phyloP scores from a whole-genome alignment of 1,140 invertebrate genomes.

The Eriosoma lanigerum region DNA sequence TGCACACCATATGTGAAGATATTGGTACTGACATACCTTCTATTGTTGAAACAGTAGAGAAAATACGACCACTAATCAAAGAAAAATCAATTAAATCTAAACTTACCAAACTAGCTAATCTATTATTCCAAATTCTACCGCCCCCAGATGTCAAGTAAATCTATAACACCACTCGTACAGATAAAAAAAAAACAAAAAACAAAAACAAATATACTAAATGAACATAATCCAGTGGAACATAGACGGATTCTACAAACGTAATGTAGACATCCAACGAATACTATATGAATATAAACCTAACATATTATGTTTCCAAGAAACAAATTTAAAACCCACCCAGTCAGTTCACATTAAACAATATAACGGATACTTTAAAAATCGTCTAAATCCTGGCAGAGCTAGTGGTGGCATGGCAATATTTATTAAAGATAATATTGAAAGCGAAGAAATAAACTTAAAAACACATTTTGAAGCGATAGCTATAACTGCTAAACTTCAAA shows the following conservation, averaged over 20 bases:
- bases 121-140: background rate
- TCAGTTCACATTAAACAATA: too few species aligned
- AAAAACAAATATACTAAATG: background rate
- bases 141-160: background rate
- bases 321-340: too few species aligned
- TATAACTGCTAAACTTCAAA: too few species aligned
- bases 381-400: too few species aligned
- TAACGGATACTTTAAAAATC: too few species aligned
- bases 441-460: too few species aligned
- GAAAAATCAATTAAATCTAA: background rate
- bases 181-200: background rate
- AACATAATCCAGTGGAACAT: conserved; percentile 4
- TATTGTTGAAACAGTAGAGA: background rate
- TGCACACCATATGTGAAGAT: background rate
- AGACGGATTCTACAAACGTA: background rate
- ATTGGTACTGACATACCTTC: background rate
- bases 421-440: too few species aligned
- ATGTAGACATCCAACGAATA: background rate
- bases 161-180: background rate
- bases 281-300: background rate
- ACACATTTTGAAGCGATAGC: too few species aligned
- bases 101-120: background rate
- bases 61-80: background rate
- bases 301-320: too few species aligned
- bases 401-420: too few species aligned